phyloP scores from a whole-genome alignment of 2,113 vertebrate genomes.

The Mormyrus lacerda region DNA sequence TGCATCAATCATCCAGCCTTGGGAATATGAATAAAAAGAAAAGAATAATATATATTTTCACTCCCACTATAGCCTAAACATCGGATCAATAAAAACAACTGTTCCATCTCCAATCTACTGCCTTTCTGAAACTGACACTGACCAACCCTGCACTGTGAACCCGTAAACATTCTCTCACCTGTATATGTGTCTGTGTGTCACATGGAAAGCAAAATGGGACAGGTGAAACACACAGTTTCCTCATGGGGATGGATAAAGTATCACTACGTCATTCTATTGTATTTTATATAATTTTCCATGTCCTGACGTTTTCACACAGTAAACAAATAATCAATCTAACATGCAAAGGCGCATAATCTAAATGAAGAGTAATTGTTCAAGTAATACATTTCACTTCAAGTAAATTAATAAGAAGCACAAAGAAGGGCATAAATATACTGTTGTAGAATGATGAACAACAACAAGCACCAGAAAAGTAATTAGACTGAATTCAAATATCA shows the following conservation, averaged over 20 bases:
- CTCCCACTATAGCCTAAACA: neutral
- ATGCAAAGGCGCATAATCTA: neutral
- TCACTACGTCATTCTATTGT: neutral
- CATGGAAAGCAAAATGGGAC: neutral
- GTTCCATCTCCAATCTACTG: neutral
- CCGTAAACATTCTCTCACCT: neutral
- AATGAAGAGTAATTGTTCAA: slow-evolving; percentile 3
- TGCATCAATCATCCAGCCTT: slow-evolving; percentile 99
- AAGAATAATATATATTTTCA: neutral
- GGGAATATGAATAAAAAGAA: neutral
- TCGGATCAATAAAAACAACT: neutral
- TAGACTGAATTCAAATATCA: neutral
- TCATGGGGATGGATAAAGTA: neutral
- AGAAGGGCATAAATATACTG: neutral
- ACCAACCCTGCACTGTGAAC: neutral
- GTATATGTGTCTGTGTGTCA: neutral
- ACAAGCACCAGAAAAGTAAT: neutral
- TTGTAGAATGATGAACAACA: neutral
- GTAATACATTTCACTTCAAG: neutral
- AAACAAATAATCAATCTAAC: neutral
- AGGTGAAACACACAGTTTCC: neutral
- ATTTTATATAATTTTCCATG: neutral
- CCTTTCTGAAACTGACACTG: neutral
- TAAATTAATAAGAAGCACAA: neutral
- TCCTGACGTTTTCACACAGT: neutral